Conservation (phyloP, 2,113 vertebrate genomes). For the Numenius arquata region DNA sequence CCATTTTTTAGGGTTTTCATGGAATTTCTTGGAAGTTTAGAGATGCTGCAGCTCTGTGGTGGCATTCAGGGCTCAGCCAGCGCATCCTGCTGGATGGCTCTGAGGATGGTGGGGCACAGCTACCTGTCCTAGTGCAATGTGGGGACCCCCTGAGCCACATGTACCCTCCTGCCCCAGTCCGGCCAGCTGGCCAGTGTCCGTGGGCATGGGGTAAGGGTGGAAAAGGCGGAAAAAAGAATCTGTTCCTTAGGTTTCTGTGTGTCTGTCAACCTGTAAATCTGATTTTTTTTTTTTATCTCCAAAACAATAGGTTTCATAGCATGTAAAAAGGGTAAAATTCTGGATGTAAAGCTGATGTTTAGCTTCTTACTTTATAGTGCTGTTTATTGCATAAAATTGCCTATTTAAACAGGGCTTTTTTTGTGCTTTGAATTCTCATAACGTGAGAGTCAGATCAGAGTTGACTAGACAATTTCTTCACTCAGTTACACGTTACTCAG, state of each 20-base stretch:
- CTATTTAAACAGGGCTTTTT: not conserved
- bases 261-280: not conserved
- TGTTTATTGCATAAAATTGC: not conserved
- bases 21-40: not conserved
- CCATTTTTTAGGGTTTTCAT: rapidly evolving
- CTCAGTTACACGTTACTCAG: not conserved
- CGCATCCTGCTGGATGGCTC: rapidly evolving
- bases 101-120: not conserved
- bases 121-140: not conserved
- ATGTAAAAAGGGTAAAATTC: not conserved
- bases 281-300: not conserved
- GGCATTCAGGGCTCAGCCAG: not conserved
- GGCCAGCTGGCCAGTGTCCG: not conserved
- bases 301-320: not conserved
- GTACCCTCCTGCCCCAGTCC: rapidly evolving
- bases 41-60: not conserved
- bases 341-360: not conserved
- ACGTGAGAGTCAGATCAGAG: not conserved
- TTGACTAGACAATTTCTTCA: not conserved
- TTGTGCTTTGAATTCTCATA: not conserved
- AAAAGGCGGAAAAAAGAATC: not conserved
- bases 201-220: not conserved
- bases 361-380: not conserved
- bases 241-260: not conserved
- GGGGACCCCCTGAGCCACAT: rapidly evolving